Evolutionary conservation across 92 coral and sea anemone genomes (phyloP).

Genomic region (Plumapathes pennacea): DNA sequence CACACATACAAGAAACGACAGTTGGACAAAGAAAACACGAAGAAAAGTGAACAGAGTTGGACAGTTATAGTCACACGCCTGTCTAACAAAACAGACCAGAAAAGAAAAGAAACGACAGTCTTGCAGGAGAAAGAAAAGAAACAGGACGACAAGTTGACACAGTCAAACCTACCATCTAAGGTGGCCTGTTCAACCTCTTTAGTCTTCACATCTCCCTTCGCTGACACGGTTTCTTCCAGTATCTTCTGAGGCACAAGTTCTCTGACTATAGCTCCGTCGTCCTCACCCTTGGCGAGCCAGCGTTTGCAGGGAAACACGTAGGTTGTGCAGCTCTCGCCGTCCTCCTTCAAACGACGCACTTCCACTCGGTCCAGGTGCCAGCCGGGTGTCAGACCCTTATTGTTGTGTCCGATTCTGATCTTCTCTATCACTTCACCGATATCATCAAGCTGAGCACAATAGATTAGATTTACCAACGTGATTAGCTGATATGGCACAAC

Average conservation of each 20-base stretch:
- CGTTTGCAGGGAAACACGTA: conserved; percentile 84
- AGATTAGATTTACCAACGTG: no score
- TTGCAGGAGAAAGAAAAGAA: no score
- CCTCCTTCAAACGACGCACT: conserved; percentile 79
- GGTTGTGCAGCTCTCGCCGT: conserved; percentile 83
- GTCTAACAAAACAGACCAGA: no score
- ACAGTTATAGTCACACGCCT: no score
- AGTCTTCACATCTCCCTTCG: conserved; percentile 71
- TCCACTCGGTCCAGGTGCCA: conserved; percentile 93
- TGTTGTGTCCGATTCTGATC: conserved; percentile 92
- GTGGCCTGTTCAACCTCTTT: conserved; percentile 75
- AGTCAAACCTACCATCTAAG: conserved; percentile 67
- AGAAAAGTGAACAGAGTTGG: no score
- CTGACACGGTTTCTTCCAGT: conserved; percentile 73
- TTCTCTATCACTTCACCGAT: conserved; percentile 94
- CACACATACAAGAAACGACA: no score
- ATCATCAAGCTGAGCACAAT: conserved; percentile 67
- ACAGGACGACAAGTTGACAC: no score
- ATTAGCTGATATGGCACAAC: neutral
- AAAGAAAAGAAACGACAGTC: no score
- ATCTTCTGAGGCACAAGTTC: conserved; percentile 89
- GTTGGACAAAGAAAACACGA: no score
- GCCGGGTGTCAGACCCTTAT: conserved; percentile 87
- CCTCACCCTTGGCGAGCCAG: conserved; percentile 97
- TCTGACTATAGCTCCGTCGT: conserved; percentile 90